Base-by-base conservation (phyloP, 2,888 invertebrate species). In the Scaptomyza caliginosa region DNA sequence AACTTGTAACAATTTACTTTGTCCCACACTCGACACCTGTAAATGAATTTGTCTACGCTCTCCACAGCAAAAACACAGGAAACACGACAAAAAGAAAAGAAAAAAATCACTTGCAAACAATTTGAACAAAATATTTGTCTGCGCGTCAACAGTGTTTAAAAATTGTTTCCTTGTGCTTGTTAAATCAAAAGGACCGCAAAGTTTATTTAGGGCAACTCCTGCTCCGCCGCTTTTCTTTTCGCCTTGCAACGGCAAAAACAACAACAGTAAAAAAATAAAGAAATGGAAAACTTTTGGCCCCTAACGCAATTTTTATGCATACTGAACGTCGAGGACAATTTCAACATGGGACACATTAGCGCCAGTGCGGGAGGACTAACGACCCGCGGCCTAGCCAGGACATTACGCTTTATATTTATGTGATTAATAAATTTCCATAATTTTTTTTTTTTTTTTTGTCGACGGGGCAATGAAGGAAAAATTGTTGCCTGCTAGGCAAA, bases 341-440 rank as follows among this genome's bases (percentile, higher is more conserved):
- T 60, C 74, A 80, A 70, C 84, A 67, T 72, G 83, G 83, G 83
- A 83, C 70, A 84, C 84, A 83, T 83, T 88, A 83, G 75, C 84
- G 84, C 59, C 62, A 60, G 54, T 32, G 50, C 40, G 70, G 63
- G 63, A 67, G 65, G 66, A 69, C 79, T 77, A 74, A 76, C 64
- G 75, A 75, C 67, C 64, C 66, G 67, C 64, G 58, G 64, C 63
- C 51, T 60, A 50, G 74, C 65, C 58, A 64, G 67, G 43, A 81
- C 88, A 86, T 85, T 85, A 86, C 74, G 88, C 73, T 78, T 76
- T 74, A 87, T 88, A 88, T 85, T 85, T 85, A 85, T 85, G 88
- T 79, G 88, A 88, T 88, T 85, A 88, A 85, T 85, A 85, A 85
- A 88, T 85, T 85, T 85, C 88, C 88, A 88, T 85, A 85, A 87